These are phyloP conservation scores for Galerucella nymphaeae DNA, from an alignment of 2,888 invertebrate species.

Conservation along the genomic window DNA sequence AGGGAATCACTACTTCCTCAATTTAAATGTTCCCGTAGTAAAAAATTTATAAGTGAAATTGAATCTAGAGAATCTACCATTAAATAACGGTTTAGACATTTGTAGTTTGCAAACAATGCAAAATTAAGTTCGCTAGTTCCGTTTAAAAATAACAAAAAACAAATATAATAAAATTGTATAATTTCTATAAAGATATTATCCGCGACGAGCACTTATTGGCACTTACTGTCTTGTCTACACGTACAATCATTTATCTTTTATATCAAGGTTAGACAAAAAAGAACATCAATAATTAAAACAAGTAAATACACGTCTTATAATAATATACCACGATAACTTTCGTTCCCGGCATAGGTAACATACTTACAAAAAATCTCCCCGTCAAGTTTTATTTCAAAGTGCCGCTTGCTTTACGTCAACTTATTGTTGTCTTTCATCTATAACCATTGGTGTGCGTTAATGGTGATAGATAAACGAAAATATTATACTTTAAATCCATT, in stretches of 20 bases:
- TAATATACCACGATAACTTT: conserved; percentile 12
- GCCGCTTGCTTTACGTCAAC: conserved; percentile 46
- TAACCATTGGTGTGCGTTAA: neutral
- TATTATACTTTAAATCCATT: no score
- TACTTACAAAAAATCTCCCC: conserved; percentile 19
- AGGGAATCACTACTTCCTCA: neutral
- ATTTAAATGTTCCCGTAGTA: neutral
- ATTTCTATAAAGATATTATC: no score
- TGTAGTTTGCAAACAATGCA: no score
- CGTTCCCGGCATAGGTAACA: neutral
- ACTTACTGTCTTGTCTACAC: neutral
- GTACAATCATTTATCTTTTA: neutral
- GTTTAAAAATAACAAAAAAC: no score
- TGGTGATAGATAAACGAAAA: neutral
- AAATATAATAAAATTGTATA: no score
- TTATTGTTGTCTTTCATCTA: conserved; percentile 23
- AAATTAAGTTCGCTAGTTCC: no score
- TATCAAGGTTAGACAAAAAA: neutral
- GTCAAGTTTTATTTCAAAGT: conserved; percentile 35
- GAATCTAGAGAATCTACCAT: neutral
- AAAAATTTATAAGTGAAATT: neutral
- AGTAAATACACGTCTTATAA: conserved; percentile 7
- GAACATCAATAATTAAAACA: neutral
- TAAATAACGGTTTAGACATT: neutral
- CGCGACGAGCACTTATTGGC: neutral